Evolutionary conservation across 1,140 invertebrate species (phyloP).

Genomic region (Platyura marginata): DNA sequence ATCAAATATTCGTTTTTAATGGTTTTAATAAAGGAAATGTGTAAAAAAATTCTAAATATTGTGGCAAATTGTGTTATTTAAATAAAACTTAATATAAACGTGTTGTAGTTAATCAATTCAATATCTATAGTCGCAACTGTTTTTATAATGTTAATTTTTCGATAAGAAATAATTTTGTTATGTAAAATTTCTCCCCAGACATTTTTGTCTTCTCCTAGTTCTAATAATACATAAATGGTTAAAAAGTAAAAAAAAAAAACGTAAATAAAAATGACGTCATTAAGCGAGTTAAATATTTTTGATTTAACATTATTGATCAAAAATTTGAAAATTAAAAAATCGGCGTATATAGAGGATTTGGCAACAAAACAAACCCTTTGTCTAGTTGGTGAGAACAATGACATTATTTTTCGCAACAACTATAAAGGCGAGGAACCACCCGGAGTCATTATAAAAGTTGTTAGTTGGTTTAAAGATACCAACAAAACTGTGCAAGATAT

Average conservation of each 20-base stretch:
- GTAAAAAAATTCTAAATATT: too few species aligned
- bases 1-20: too few species aligned
- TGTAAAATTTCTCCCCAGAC: too few species aligned
- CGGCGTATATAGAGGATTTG: constrained; percentile 12
- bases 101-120: too few species aligned
- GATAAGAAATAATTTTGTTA: too few species aligned
- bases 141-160: too few species aligned
- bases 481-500: constrained; percentile 39
- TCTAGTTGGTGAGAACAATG: constrained; percentile 21
- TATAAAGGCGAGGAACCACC: constrained; percentile 11
- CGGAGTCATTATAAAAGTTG: constrained; percentile 32
- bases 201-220: too few species aligned
- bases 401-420: constrained; percentile 20
- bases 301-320: constrained; percentile 18
- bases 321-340: constrained; percentile 23
- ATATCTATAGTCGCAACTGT: too few species aligned
- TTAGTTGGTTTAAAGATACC: constrained; percentile 43
- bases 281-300: constrained; percentile 12
- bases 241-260: not conserved
- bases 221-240: too few species aligned
- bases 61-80: too few species aligned
- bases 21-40: too few species aligned
- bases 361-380: constrained; percentile 17
- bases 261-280: not conserved
- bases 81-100: too few species aligned